phyloP scores from a whole-genome alignment of 2,797 vertebrate species.

The Microhierax caerulescens region DNA sequence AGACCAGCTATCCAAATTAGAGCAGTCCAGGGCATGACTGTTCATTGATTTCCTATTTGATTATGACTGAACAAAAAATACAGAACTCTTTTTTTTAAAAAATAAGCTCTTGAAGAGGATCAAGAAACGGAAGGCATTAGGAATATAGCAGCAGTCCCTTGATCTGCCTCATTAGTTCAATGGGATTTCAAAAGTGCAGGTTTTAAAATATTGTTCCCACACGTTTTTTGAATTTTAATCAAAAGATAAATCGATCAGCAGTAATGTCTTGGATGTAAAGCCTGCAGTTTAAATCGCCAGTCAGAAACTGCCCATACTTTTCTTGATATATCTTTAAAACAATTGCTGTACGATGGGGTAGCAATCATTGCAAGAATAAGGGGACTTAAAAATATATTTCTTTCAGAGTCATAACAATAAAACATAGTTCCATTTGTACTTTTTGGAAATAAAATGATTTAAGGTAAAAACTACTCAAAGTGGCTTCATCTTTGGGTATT shows the following conservation, averaged over 20 bases:
- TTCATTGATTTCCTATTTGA: constrained; percentile 47
- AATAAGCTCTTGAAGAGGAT: neutral
- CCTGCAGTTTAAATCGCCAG: constrained; percentile 36
- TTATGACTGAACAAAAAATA: constrained; percentile 5
- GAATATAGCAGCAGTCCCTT: neutral
- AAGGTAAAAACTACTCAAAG: constrained; percentile 21
- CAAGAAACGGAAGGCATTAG: neutral
- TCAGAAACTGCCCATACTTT: constrained; percentile 53
- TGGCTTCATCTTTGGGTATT: constrained; percentile 44
- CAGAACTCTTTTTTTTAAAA: neutral
- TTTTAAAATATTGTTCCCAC: constrained; percentile 29
- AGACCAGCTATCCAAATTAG: neutral
- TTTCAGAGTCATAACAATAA: constrained; percentile 59
- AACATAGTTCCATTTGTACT: constrained; percentile 25
- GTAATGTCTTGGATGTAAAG: constrained; percentile 27
- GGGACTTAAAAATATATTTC: constrained; percentile 47
- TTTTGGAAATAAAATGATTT: constrained; percentile 64
- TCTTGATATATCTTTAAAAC: constrained; percentile 59
- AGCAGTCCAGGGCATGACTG: neutral
- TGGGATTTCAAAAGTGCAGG: constrained; percentile 24
- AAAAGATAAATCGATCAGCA: constrained; percentile 30
- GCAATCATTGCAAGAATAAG: constrained; percentile 45
- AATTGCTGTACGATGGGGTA: constrained; percentile 49
- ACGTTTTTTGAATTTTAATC: constrained; percentile 44
- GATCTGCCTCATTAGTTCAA: constrained; percentile 46